Evolutionary conservation across 2,797 vertebrate genomes (phyloP).

Genomic region (Tinamus major): DNA sequence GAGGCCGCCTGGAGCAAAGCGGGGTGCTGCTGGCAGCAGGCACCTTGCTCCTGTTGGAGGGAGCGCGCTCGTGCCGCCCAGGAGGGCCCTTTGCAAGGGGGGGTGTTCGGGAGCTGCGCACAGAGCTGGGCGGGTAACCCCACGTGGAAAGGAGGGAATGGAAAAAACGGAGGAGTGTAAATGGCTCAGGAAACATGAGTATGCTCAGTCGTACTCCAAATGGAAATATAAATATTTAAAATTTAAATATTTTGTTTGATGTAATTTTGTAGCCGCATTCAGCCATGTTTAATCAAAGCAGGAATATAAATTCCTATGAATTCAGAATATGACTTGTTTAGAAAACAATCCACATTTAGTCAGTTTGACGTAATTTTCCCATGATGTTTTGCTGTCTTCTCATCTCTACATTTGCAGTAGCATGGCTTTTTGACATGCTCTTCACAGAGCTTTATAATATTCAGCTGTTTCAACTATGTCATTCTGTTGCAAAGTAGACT

Average conservation of each 20-base stretch:
- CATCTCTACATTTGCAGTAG: not conserved
- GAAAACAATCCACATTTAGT: not conserved
- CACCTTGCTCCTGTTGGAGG: not conserved
- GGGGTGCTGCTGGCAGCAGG: not conserved
- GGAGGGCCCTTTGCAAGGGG: accelerated
- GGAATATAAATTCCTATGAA: not conserved
- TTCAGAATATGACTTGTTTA: not conserved
- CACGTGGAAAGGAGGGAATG: not conserved
- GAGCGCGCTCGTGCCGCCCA: not conserved
- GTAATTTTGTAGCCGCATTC: not conserved
- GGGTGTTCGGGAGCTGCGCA: not conserved
- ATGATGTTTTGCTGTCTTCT: not conserved
- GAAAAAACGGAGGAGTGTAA: not conserved
- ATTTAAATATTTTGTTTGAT: not conserved
- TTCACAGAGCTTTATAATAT: not conserved
- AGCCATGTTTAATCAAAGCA: not conserved
- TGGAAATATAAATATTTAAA: not conserved
- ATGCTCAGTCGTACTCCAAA: not conserved
- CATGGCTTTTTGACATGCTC: not conserved
- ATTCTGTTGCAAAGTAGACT: not conserved
- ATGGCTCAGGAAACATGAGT: not conserved
- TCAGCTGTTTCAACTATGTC: not conserved
- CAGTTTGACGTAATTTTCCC: not conserved
- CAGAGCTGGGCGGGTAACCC: not conserved
- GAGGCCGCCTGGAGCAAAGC: not conserved